Evolutionary conservation across 2,888 invertebrate species (phyloP).

Genomic region (Sisyra nigra): DNA sequence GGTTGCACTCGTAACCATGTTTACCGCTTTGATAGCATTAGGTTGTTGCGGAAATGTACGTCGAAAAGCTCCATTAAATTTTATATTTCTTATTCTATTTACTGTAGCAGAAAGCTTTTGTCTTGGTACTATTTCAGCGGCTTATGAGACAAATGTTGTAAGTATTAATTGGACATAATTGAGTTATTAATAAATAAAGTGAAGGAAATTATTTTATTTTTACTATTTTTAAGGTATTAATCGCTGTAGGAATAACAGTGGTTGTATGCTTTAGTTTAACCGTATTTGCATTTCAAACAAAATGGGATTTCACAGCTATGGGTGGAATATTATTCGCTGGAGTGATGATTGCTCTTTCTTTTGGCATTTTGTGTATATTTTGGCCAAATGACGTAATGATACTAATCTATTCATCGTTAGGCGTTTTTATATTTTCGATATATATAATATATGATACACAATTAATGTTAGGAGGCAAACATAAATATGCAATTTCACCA

Average conservation of each 20-base stretch:
- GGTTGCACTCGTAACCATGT: conserved; percentile 22
- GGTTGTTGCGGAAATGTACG: conserved; percentile 76
- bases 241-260: conserved; percentile 86
- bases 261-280: conserved; percentile 73
- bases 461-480: conserved; percentile 86
- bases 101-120: conserved; percentile 70
- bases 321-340: conserved; percentile 64
- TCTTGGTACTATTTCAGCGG: conserved; percentile 53
- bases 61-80: conserved; percentile 72
- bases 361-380: conserved; percentile 59
- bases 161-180: conserved; percentile 15
- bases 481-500: conserved; percentile 78
- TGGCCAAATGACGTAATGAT: conserved; percentile 38
- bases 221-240: conserved; percentile 40
- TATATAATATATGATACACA: conserved; percentile 88
- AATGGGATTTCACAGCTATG: conserved; percentile 67
- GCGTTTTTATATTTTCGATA: conserved; percentile 75
- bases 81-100: conserved; percentile 73
- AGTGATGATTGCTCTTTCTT: conserved; percentile 55
- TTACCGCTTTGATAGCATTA: conserved; percentile 67
- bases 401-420: conserved; percentile 67
- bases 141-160: conserved; percentile 42
- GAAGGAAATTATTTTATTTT: neutral
- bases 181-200: neutral
- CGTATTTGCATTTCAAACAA: conserved; percentile 87